Evolutionary conservation across 2,888 invertebrate species (phyloP), one percentile per base, ranked within the genome.

Genomic region (Ischnura elegans): DNA sequence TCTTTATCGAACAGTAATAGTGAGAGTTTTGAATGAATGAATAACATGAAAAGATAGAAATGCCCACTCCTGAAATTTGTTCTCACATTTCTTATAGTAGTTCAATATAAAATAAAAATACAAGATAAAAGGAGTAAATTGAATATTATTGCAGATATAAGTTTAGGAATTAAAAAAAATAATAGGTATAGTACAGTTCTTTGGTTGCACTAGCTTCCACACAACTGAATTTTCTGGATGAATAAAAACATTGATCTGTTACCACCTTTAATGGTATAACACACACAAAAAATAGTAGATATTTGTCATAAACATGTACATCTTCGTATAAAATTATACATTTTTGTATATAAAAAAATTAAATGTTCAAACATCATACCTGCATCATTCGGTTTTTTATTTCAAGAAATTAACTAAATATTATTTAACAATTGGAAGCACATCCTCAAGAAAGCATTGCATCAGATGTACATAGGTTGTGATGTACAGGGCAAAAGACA

Each of bases 181-280:
- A 90, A 90, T 61, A 90, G 90, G 25, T 90, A 90, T 90, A 90
- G 90, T 90, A 90, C 90, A 90, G 61, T 90, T 90, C 90, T 90
- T 90, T 90, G 90, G 90, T 90, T 90, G 90, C 90, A 90, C 90
- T 90, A 90, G 90, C 90, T 90, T 90, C 90, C 90, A 90, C 61
- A 86, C 61, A 90, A 90, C 90, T 61, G 90, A 90, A 90, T 90
- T 90, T 90, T 90, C 90, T 61, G 55, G 61, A 90, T 43, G 90
- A 61, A 90, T 61, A 61, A 61, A 90, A 90, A 61, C 90, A 90
- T 90, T 43, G 61, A 90, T 55, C 66, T 90, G 87, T 87, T 90
- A 90, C 90, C 90, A 90, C 61, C 90, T 90, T 90, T 61, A 90
- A 90, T 61, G 90, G 90, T 90, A 90, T 90, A 90, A 90, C 90